Conservation (phyloP, 2,888 invertebrate genomes). For the Hypsopygia costalis region DNA sequence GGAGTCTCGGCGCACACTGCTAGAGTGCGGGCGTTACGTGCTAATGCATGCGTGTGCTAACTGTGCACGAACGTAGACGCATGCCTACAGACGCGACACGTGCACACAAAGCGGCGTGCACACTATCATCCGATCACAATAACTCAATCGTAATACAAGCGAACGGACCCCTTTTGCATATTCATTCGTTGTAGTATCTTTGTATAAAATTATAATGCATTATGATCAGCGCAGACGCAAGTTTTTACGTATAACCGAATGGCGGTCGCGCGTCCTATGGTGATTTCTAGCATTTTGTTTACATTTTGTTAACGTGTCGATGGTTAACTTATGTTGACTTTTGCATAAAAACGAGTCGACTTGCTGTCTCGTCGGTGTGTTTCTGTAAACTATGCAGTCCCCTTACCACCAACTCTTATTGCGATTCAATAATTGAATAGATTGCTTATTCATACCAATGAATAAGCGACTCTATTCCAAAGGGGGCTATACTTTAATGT, state of each 20-base stretch:
- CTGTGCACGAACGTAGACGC: slow-evolving; percentile 20
- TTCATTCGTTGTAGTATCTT: slow-evolving; percentile 79
- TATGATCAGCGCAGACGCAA: slow-evolving; percentile 56
- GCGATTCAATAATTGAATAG: too few relatives aligned
- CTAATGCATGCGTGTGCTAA: slow-evolving; percentile 43
- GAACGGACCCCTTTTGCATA: slow-evolving; percentile 69
- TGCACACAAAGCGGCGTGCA: slow-evolving; percentile 31
- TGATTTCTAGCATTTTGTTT: slow-evolving; percentile 1
- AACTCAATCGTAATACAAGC: slow-evolving; percentile 72
- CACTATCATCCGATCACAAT: slow-evolving; percentile 57
- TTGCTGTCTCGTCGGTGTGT: too few relatives aligned
- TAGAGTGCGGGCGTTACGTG: not conserved
- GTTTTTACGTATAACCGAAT: slow-evolving; percentile 33
- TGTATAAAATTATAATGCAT: slow-evolving; percentile 81
- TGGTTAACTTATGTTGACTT: not conserved
- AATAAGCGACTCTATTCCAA: too few relatives aligned
- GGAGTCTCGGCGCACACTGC: not conserved
- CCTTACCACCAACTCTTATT: too few relatives aligned
- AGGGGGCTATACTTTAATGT: too few relatives aligned
- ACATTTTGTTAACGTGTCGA: not conserved
- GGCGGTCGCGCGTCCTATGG: not conserved
- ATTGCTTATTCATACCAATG: too few relatives aligned
- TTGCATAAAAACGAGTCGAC: too few relatives aligned
- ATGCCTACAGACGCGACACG: slow-evolving; percentile 9
- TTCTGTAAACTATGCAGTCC: too few relatives aligned